A percentile compares a stretch with the other conserved stretches of the same genome.
phyloP scores from a whole-genome alignment of 2,797 vertebrate genomes.

The Aldrovandia affinis region DNA sequence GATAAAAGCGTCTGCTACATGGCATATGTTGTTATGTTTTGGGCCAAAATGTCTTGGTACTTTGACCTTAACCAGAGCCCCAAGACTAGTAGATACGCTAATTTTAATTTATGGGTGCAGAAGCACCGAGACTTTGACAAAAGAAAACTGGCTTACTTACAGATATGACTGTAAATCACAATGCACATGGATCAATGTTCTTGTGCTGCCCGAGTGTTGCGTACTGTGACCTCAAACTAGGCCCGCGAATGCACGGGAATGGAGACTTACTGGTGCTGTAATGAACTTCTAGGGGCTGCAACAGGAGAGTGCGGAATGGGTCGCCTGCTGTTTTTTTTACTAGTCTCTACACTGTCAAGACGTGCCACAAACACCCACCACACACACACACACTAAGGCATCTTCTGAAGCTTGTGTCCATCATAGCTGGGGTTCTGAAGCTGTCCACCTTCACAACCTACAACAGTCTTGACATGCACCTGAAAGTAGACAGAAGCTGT shows the following conservation, averaged over 20 bases:
- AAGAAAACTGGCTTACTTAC: not conserved
- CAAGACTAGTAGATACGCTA: not conserved
- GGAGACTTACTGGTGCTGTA: not conserved
- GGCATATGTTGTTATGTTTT: no score
- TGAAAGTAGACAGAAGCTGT: not conserved
- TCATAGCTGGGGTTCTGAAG: not conserved
- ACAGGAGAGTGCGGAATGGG: not conserved
- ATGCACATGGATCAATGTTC: not conserved
- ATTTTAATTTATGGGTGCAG: not conserved
- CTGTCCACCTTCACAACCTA: not conserved
- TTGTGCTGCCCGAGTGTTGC: not conserved
- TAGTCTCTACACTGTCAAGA: not conserved
- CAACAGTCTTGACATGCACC: not conserved
- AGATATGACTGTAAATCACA: not conserved
- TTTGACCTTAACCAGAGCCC: no score
- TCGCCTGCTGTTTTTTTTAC: not conserved
- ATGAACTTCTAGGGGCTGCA: not conserved
- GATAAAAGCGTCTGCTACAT: no score
- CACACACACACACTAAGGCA: not conserved
- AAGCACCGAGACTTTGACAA: not conserved
- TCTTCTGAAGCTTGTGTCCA: not conserved
- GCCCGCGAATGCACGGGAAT: not conserved
- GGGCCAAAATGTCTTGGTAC: no score
- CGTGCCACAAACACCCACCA: not conserved
- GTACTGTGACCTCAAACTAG: conserved; percentile 3